Base-by-base conservation (phyloP, 2,113 vertebrate species). In the Glareola pratincola region DNA sequence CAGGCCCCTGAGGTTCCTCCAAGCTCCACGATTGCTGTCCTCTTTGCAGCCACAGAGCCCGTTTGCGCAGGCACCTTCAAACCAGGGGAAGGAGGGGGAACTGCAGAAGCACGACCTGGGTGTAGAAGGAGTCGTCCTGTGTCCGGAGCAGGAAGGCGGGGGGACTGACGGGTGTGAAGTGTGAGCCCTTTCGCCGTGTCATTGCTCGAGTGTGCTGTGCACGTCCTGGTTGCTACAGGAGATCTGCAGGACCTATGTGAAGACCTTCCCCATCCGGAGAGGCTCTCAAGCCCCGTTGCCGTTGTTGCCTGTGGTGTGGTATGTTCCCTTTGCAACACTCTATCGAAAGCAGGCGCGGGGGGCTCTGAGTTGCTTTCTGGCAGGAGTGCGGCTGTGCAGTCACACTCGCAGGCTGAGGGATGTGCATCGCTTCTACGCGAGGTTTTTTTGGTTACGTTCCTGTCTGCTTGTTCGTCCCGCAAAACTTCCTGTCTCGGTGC, bases 331-430 rank as follows among this genome's bases (percentile, higher is more conserved):
- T 92, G 66, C 91, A 84, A 94, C 39, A 21, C 18, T 73, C 66
- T 47, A 83, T 89, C 91, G 48, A 77, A 95, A 94, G 54, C 95
- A 97, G 92, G 94, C 92, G 71, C 78, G 74, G 84, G 84, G 23
- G 20, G 14, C 43, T 88, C 76, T 82, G 51, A 94, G 78, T 1
- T 92, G 71, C 82, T 85, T 94, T 72, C 84, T 56, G n/a, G 77
- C 4, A 8, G 45, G n/a, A 60, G 27, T 22, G 47, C 68, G 76
- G 51, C 64, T 72, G 21, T 71, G 60, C 47, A n/a, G 41, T 74
- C 71, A 62, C 23, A 59, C 39, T 71, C 0, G 0, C 20, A 77
- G 64, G 51, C 51, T 60, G 81, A 78, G 34, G 23, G 84, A 48
- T 34, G 41, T 72, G 7, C 53, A 9, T 67, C 69, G 23, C 41